Conservation (phyloP, 2,888 invertebrate genomes). For the Cephus rjabovi region DNA sequence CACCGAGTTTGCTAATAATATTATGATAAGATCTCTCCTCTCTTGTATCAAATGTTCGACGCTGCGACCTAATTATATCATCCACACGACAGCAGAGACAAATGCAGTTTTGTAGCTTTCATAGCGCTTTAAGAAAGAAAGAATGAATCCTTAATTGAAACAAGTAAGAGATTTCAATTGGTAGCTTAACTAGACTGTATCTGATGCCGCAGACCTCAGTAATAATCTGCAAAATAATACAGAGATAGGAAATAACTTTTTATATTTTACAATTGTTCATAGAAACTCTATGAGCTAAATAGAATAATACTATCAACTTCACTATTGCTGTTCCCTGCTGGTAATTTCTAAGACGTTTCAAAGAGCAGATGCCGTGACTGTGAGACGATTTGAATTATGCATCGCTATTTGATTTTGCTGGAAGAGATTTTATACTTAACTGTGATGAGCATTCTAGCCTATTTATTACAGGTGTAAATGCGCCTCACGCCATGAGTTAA, state of each 20-base stretch:
- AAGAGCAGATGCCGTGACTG: background rate
- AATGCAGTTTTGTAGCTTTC: background rate
- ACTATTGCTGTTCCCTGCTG: background rate
- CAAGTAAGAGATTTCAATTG: background rate
- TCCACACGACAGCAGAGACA: background rate
- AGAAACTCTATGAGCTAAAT: background rate
- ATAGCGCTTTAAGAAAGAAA: background rate
- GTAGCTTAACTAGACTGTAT: too few relatives aligned
- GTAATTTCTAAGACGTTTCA: background rate
- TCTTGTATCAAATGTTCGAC: conserved; percentile 22
- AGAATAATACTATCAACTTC: background rate
- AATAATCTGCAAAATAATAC: background rate
- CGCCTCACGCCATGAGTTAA: background rate
- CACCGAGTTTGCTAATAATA: conserved; percentile 23
- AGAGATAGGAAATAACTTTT: background rate
- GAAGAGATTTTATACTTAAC: background rate
- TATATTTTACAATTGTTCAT: background rate
- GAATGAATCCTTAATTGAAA: background rate
- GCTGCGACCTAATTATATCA: conserved; percentile 29
- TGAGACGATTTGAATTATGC: background rate
- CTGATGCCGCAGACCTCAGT: too few relatives aligned
- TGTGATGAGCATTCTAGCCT: background rate
- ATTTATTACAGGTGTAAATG: background rate
- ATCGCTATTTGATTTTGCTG: background rate
- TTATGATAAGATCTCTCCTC: conserved; percentile 20